Percentiles rank a stretch among this genome's conserved stretches.
Conservation (phyloP, 2,113 vertebrate genomes). For the Pardalotus punctatus region DNA sequence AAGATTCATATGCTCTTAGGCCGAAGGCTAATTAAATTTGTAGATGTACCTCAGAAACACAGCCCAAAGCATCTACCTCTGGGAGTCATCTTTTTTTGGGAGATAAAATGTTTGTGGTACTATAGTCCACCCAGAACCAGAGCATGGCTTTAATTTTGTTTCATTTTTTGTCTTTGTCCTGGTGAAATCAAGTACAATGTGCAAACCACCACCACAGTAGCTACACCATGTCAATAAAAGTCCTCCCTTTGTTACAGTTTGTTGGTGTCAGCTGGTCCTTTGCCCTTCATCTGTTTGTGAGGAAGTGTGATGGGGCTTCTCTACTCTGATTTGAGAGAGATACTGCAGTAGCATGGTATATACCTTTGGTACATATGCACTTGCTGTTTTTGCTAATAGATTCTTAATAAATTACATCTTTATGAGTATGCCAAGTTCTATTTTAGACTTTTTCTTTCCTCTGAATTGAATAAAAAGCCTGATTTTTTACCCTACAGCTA, state of each 20-base stretch:
- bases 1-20: not conserved
- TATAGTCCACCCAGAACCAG: not conserved
- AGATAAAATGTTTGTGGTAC: not conserved
- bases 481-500: not conserved
- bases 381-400: not conserved
- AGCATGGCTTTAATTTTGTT: not conserved
- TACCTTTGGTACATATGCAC: not conserved
- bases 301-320: not conserved
- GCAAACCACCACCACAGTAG: not conserved
- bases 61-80: not conserved
- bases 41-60: not conserved
- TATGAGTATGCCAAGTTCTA: too few species aligned
- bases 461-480: not conserved
- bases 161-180: not conserved
- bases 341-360: too few species aligned
- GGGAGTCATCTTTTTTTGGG: not conserved
- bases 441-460: not conserved
- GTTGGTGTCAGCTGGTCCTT: not conserved
- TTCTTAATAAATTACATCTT: not conserved
- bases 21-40: not conserved
- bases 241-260: not conserved
- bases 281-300: not conserved
- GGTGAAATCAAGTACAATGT: not conserved
- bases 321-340: not conserved
- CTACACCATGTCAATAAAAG: not conserved